Conservation (phyloP, 2,797 vertebrate genomes). For the Macrochelys suwanniensis region DNA sequence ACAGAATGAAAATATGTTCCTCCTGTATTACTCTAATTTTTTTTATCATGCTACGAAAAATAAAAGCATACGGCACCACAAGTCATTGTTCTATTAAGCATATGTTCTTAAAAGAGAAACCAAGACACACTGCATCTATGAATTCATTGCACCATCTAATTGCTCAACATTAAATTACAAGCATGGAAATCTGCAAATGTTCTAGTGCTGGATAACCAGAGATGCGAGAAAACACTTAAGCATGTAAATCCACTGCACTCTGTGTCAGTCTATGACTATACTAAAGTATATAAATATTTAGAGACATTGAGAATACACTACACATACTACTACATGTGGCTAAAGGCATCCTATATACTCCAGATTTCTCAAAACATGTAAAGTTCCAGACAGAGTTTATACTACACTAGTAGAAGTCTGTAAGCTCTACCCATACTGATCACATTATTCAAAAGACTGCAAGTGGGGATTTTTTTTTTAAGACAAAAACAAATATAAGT, state of each 20-base stretch:
- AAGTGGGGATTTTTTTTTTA: background rate
- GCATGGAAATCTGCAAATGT: background rate
- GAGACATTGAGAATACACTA: background rate
- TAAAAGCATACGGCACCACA: slow-evolving; percentile 39
- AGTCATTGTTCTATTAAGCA: background rate
- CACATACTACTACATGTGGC: background rate
- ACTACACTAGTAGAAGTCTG: background rate
- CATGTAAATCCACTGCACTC: background rate
- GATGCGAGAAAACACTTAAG: background rate
- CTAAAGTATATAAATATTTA: background rate
- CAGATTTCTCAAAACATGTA: background rate
- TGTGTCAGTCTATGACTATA: background rate
- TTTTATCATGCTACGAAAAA: slow-evolving; percentile 48
- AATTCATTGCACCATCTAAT: background rate
- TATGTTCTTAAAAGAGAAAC: fast-evolving
- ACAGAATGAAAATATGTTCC: slow-evolving; percentile 67
- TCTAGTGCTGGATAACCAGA: slow-evolving; percentile 2
- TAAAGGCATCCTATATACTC: background rate
- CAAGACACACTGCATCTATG: fast-evolving
- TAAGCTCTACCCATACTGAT: background rate
- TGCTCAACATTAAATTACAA: background rate
- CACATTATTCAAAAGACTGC: background rate
- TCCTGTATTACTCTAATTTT: slow-evolving; percentile 37
- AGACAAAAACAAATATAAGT: background rate
- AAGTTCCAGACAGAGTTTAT: background rate